phyloP scores from a whole-genome alignment of 2,113 vertebrate species.

The Orycteropus afer region DNA sequence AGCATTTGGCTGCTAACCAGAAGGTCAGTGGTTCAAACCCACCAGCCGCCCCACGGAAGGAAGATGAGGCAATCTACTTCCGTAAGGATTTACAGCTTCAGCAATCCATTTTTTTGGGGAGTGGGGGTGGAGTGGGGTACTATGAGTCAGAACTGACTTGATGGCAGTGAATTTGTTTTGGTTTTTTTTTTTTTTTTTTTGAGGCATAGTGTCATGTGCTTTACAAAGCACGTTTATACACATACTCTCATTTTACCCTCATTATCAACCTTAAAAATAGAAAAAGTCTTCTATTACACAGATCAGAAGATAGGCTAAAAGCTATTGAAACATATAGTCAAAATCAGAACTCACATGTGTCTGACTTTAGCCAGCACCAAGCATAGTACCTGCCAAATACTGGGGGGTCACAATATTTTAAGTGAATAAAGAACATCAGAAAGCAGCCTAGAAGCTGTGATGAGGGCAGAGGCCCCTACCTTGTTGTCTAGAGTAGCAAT shows the following conservation, averaged over 20 bases:
- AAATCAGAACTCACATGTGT: conserved; percentile 1
- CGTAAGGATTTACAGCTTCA: too few relatives aligned
- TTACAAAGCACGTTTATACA: too few relatives aligned
- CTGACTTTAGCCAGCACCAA: neutral
- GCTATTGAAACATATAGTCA: neutral
- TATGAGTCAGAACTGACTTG: too few relatives aligned
- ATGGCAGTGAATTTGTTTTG: too few relatives aligned
- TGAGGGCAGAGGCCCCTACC: conserved; percentile 82
- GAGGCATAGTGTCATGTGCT: neutral
- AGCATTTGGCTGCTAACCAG: too few relatives aligned
- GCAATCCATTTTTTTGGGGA: too few relatives aligned
- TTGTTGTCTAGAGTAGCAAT: conserved; percentile 99
- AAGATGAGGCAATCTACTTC: too few relatives aligned
- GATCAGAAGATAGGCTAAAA: neutral
- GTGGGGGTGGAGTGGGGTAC: too few relatives aligned
- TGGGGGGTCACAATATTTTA: neutral
- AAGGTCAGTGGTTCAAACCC: too few relatives aligned
- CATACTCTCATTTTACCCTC: neutral
- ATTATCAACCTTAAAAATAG: neutral
- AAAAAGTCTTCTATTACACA: neutral
- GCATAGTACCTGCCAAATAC: neutral
- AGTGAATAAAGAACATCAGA: conserved; percentile 37
- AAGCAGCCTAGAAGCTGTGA: neutral
- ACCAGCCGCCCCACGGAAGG: too few relatives aligned
- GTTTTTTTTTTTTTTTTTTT: neutral